Evolutionary conservation across 2,113 vertebrate species (phyloP).

Genomic region (Mus pahari): DNA sequence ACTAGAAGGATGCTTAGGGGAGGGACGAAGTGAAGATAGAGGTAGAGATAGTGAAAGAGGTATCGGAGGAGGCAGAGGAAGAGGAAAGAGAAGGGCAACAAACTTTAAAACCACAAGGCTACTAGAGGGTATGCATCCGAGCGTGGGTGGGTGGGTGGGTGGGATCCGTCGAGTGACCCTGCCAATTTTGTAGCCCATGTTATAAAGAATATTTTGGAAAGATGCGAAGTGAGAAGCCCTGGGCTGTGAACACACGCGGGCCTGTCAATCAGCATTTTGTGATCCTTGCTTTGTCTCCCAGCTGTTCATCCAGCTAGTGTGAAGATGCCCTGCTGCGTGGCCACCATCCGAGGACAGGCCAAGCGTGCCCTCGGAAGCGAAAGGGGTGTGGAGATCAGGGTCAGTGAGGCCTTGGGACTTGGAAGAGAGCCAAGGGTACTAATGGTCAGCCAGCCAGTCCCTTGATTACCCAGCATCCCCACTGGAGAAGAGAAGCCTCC

Average conservation of each 20-base stretch:
- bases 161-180: fast-evolving
- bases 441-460: not conserved
- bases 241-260: not conserved
- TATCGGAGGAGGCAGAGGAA: not conserved
- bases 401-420: conserved; percentile 42
- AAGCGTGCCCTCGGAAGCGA: not conserved
- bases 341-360: not conserved
- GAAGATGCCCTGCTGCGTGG: not conserved
- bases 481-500: not conserved
- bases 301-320: not conserved
- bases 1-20: not conserved
- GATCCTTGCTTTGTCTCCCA: not conserved
- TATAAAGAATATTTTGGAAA: not conserved
- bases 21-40: not conserved
- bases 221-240: not conserved
- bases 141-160: not conserved
- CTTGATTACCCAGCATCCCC: not conserved
- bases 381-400: not conserved
- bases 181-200: not conserved
- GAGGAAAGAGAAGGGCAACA: not conserved
- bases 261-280: not conserved
- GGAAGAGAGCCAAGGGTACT: not conserved
- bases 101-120: not conserved
- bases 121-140: not conserved
- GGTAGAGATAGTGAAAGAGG: not conserved